These are phyloP conservation scores for Diplazon laetatorius DNA, from an alignment of 2,888 invertebrate species.

Conservation along the genomic window DNA sequence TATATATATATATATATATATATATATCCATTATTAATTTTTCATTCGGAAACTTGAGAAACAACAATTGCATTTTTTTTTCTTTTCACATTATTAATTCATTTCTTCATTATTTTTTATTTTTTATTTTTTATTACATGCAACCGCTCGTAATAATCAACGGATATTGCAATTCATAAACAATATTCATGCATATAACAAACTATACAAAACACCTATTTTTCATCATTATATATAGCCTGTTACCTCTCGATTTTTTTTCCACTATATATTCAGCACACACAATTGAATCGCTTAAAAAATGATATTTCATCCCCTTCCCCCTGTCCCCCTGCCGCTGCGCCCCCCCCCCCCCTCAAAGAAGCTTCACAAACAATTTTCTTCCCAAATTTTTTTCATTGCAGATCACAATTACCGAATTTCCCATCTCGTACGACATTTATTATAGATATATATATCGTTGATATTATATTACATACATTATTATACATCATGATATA, in stretches of 20 bases:
- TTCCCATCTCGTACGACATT: slow-evolving; percentile 62
- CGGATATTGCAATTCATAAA: slow-evolving; percentile 36
- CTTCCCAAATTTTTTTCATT: no score
- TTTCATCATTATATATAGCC: slow-evolving; percentile 54
- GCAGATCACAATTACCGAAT: slow-evolving; percentile 58
- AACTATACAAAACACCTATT: slow-evolving; percentile 62
- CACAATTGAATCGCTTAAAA: slow-evolving; percentile 75
- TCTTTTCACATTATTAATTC: no score
- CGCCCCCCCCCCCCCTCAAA: no score
- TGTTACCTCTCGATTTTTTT: slow-evolving; percentile 67
- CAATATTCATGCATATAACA: slow-evolving; percentile 59
- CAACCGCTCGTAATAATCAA: slow-evolving; percentile 45
- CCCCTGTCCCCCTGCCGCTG: no score
- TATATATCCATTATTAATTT: no score
- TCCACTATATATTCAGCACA: slow-evolving; percentile 76
- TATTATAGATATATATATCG: slow-evolving; percentile 62
- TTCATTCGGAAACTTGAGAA: no score
- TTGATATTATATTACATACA: slow-evolving; percentile 62
- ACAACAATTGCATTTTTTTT: no score
- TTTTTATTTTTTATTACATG: neutral
- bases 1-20: no score
- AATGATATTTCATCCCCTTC: slow-evolving; percentile 67
- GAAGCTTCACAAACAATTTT: slow-evolving; percentile 60
- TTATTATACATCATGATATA: slow-evolving; percentile 66
- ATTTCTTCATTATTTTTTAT: neutral